These are phyloP conservation scores for Ophiothrix spiculata DNA, from an alignment of 35 echinoderm and acorn worm genomes.

Conservation along the genomic window DNA sequence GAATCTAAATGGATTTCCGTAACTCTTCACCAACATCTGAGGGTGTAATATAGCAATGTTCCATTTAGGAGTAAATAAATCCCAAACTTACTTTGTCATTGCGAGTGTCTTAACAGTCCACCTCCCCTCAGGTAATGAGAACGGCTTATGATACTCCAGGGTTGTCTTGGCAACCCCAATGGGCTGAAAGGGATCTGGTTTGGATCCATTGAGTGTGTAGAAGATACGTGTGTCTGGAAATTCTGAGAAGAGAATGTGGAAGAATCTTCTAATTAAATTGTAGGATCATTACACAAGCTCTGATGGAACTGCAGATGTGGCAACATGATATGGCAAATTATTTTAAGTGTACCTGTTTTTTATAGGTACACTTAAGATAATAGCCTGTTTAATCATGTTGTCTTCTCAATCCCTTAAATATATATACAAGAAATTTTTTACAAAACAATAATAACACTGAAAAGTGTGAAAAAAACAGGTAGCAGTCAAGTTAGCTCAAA, in stretches of 20 bases:
- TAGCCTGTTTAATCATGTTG: too few species aligned
- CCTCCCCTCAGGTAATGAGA: slow-evolving; percentile 75
- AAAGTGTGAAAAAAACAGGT: too few species aligned
- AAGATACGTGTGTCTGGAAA: slow-evolving; percentile 82
- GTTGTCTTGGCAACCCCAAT: slow-evolving; percentile 70
- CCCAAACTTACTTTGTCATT: slow-evolving; percentile 70
- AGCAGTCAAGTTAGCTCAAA: too few species aligned
- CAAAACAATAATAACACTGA: too few species aligned
- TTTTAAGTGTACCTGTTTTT: too few species aligned
- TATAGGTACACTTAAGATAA: too few species aligned
- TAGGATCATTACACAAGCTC: neutral
- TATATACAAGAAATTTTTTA: too few species aligned
- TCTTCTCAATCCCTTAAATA: too few species aligned
- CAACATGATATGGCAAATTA: neutral
- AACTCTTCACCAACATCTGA: neutral
- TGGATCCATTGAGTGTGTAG: slow-evolving; percentile 90
- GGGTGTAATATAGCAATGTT: neutral
- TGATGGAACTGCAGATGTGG: neutral
- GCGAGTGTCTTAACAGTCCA: slow-evolving; percentile 83
- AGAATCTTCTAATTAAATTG: neutral
- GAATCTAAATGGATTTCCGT: too few species aligned
- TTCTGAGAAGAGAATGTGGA: slow-evolving; percentile 28
- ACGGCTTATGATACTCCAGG: slow-evolving; percentile 73
- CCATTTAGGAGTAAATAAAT: neutral
- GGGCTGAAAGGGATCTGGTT: slow-evolving; percentile 91